phyloP scores from a whole-genome alignment of 2,888 invertebrate genomes.

The Drosophila flavopinicola region DNA sequence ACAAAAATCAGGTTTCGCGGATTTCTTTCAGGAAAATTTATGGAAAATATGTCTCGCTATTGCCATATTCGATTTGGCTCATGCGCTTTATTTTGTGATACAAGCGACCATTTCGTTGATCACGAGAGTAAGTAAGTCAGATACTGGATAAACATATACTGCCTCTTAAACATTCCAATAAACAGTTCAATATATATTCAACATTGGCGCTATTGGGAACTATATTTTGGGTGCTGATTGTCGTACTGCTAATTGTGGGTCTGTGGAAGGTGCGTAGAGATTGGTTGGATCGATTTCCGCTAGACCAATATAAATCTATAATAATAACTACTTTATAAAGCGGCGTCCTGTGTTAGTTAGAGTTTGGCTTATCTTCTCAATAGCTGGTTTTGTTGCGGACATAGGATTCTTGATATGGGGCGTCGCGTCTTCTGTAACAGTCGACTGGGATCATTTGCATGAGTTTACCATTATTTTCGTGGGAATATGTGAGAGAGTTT shows the following conservation, averaged over 20 bases:
- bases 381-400: slow-evolving; percentile 57
- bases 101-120: slow-evolving; percentile 50
- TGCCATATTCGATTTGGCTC: slow-evolving; percentile 51
- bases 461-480: slow-evolving; percentile 55
- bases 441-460: slow-evolving; percentile 48
- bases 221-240: slow-evolving; percentile 59
- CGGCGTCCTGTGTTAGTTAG: slow-evolving; percentile 45
- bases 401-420: slow-evolving; percentile 57
- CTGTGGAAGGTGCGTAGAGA: slow-evolving; percentile 52
- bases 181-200: slow-evolving; percentile 43
- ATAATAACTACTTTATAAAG: slow-evolving; percentile 17
- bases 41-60: slow-evolving; percentile 51
- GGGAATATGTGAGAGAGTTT: slow-evolving; percentile 51
- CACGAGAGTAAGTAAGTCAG: slow-evolving; percentile 39
- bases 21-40: slow-evolving; percentile 27
- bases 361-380: slow-evolving; percentile 63
- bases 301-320: neutral
- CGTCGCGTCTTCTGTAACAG: slow-evolving; percentile 38
- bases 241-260: slow-evolving; percentile 59
- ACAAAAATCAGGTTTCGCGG: neutral
- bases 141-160: neutral
- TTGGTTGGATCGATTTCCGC: neutral
- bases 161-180: neutral
- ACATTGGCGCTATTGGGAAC: slow-evolving; percentile 60
- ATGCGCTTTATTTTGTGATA: slow-evolving; percentile 61